Base-by-base conservation (phyloP, 1,140 invertebrate genomes). In the Tribolium castaneum region DNA sequence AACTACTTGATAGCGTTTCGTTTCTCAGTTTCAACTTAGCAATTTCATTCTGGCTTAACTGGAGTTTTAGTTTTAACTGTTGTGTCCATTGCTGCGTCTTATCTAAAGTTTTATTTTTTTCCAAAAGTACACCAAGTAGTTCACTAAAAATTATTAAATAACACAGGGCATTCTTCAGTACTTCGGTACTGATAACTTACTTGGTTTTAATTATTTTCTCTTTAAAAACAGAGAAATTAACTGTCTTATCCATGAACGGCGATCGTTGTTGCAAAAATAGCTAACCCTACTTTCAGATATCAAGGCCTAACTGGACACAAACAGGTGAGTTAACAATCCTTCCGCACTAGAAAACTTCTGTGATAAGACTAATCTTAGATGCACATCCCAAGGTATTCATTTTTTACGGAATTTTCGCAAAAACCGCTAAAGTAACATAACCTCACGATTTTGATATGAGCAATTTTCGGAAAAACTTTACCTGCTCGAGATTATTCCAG, bases 141-240 rank as follows among this genome's bases (percentile, higher is more conserved):
- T 73, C 71, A 30, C 71, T 73, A 14, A 51, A 73, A 73, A 22
- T 12, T 4, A 73, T 22, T 54, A 34, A 70, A 12, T 4, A 78
- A 52, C 3, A 66, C 14, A 22, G 39, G 39, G 19, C 25, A 30
- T 35, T 70, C 25, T n/a, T n/a, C n/a, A n/a, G n/a, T n/a, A 78
- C 6, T 54, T 35, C 70, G 9, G 9, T 10, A 10, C 49, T 14
- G 16, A 75, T 56, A 13, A 75, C 50, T 78, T 70, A 78, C 62
- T 70, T 45, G 5, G 72, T 78, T 54, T 70, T 70, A 35, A 78
- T 70, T 12, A 78, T 75, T 56, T 75, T 78, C 59, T 78, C 73
- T 56, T 78, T 78, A 70, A 78, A 70, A 19, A 73, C 12, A n/a
- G 34, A 54, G 22, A 78, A 78, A 25, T 74, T 30, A 13, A 62